Base-by-base conservation (phyloP, 2,888 invertebrate species). In the Dinocampus coccinellae region DNA sequence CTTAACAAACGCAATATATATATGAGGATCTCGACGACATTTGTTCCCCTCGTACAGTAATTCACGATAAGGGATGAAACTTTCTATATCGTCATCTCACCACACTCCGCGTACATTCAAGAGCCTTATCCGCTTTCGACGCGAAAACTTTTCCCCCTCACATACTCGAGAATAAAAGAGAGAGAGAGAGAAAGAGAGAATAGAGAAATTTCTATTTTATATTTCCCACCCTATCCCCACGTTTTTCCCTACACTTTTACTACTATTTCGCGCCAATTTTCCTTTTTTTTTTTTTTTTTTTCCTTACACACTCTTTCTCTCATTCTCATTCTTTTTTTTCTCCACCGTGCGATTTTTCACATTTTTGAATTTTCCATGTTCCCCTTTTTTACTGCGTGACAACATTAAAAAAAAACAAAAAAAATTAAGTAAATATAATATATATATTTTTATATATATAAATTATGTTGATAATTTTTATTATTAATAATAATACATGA, bases 11-110 rank as follows among this genome's bases (percentile, higher is more conserved):
- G 16, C 47, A 53, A 55, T 33, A 16, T 29, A 39, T 29, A 39
- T 9, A 67, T 13, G 47, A 33, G 60, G 29, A 24, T 29, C 42
- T 24, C 39, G 16, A 10, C 42, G 29, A 58, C 26, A 55, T 67
- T 67, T 22, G 24, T 47, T 39, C 34, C 16, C 33, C 34, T 42
- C 33, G n/a, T 16, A 33, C 26, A n/a, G 52, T 60, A 58, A 64
- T 70, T 70, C 58, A 47, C 52, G 70, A 70, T 65, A 70, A 70
- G 58, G 60, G 33, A 70, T 65, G 24, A 65, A 55, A 70, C 63
- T 70, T 63, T 70, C 58, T 58, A 58, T 57, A 64, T 69, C 57
- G 39, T 42, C 34, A 39, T 33, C 34, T 57, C 34, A 20, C 47
- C 33, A 34, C 20, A 64, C 47, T 26, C 58, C 58, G 24, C 29